phyloP scores from a whole-genome alignment of 2,888 invertebrate species.

The Lepidonotus clava region DNA sequence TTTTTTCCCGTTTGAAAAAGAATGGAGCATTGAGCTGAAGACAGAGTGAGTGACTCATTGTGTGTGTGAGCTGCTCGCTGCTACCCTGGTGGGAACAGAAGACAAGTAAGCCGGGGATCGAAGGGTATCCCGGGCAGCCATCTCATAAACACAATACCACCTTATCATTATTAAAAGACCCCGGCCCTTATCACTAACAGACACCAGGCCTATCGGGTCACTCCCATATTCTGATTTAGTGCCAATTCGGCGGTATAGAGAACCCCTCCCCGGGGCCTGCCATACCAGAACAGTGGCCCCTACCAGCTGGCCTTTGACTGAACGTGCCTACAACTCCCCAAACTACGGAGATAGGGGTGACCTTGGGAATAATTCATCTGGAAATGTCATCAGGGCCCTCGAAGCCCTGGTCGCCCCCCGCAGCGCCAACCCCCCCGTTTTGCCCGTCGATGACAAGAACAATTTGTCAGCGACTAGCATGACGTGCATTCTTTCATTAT shows the following conservation, averaged over 20 bases:
- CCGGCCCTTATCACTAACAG: neutral
- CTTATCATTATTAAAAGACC: neutral
- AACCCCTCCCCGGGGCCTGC: no score
- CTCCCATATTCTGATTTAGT: neutral
- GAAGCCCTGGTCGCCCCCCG: neutral
- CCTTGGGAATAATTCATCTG: constrained; percentile 16
- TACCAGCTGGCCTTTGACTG: neutral
- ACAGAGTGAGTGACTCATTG: neutral
- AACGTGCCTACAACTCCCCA: no score
- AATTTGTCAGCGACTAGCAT: constrained; percentile 26
- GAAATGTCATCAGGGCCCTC: constrained; percentile 30
- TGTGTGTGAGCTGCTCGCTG: neutral
- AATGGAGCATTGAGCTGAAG: neutral
- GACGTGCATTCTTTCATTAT: constrained; percentile 42
- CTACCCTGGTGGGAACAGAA: constrained; percentile 8
- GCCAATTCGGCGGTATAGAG: no score
- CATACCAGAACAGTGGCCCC: neutral
- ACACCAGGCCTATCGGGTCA: neutral
- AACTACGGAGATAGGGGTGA: no score
- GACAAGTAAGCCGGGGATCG: neutral
- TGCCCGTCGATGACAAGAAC: constrained; percentile 37
- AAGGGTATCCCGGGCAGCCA: neutral
- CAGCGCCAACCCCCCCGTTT: neutral
- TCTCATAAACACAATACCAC: neutral
- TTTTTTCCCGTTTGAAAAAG: constrained; percentile 30